Evolutionary conservation across 2,888 invertebrate genomes (phyloP).

Genomic region (Prosapia bicincta): DNA sequence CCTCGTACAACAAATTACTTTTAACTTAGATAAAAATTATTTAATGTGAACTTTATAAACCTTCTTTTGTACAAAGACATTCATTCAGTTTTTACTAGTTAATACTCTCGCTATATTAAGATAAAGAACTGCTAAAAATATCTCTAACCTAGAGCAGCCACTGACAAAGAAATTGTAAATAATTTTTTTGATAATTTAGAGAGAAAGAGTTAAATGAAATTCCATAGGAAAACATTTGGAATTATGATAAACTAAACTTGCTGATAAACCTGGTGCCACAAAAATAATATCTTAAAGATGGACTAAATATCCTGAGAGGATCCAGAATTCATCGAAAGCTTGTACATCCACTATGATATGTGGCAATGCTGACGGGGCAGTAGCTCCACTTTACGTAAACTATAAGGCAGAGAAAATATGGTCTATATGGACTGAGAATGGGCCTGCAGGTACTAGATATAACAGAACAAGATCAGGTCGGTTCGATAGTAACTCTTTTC

Average conservation of each 20-base stretch:
- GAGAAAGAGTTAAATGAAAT: constrained; percentile 20
- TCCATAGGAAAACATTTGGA: constrained; percentile 38
- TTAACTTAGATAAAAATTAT: too few species aligned
- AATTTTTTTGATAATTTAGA: constrained; percentile 1
- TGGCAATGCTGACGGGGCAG: constrained; percentile 43
- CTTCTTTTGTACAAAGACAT: too few species aligned
- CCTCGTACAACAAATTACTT: too few species aligned
- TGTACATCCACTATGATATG: constrained; percentile 44
- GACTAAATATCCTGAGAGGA: constrained; percentile 42
- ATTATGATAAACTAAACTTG: constrained; percentile 43
- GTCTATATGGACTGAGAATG: constrained; percentile 45
- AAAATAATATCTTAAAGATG: constrained; percentile 38
- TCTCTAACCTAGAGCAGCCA: too few species aligned
- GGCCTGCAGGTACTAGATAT: constrained; percentile 43
- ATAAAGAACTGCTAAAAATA: too few species aligned
- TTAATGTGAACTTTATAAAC: too few species aligned
- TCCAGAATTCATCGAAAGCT: constrained; percentile 41
- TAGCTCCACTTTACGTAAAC: constrained; percentile 45
- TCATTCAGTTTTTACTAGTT: too few species aligned
- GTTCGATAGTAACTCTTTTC: constrained; percentile 43
- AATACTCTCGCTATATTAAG: too few species aligned
- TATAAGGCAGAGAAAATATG: constrained; percentile 46
- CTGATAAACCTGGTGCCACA: constrained; percentile 42
- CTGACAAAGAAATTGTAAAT: too few species aligned
- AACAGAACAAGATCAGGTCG: constrained; percentile 45